A percentile compares a stretch with the other conserved stretches of the same genome.
phyloP scores from a whole-genome alignment of 1,140 invertebrate species.

The Zaprionus taronus region DNA sequence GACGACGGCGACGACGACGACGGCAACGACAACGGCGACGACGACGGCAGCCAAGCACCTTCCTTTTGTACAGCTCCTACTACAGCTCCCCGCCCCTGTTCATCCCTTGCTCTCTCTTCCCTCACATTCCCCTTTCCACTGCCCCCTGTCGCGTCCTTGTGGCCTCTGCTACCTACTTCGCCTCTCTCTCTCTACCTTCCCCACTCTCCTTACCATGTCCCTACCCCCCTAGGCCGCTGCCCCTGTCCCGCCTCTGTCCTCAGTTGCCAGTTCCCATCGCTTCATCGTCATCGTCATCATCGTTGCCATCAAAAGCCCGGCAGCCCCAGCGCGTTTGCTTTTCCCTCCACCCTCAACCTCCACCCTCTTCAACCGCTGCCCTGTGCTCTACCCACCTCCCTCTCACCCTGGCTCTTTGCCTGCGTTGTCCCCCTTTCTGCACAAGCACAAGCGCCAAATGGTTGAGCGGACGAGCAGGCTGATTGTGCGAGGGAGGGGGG shows the following conservation, averaged over 20 bases:
- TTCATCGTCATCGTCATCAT: constrained; percentile 39
- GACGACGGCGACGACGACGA: constrained; percentile 19
- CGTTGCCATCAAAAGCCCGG: constrained; percentile 55
- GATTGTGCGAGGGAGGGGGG: constrained; percentile 43
- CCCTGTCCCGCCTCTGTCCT: constrained; percentile 6
- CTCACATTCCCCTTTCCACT: no score
- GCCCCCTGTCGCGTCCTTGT: constrained; percentile 45
- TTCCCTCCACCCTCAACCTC: not conserved
- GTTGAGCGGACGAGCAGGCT: constrained; percentile 34
- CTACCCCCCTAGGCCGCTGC: not conserved
- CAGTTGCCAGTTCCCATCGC: constrained; percentile 33
- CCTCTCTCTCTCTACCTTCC: constrained; percentile 12
- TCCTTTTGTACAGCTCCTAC: constrained; percentile 50
- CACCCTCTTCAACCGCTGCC: not conserved
- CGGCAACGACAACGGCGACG: not conserved
- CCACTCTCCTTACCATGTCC: constrained; percentile 11
- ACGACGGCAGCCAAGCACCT: constrained; percentile 44
- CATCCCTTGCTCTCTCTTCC: not conserved
- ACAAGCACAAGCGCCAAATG: constrained; percentile 40
- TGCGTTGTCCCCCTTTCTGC: constrained; percentile 2
- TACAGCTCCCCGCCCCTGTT: constrained; percentile 4
- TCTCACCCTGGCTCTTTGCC: not conserved
- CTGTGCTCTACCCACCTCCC: no score
- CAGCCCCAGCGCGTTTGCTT: constrained; percentile 31
- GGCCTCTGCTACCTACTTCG: constrained; percentile 3